Evolutionary conservation across 2,113 vertebrate species (phyloP), one percentile per base, ranked within the genome.

Genomic region (Cariama cristata): DNA sequence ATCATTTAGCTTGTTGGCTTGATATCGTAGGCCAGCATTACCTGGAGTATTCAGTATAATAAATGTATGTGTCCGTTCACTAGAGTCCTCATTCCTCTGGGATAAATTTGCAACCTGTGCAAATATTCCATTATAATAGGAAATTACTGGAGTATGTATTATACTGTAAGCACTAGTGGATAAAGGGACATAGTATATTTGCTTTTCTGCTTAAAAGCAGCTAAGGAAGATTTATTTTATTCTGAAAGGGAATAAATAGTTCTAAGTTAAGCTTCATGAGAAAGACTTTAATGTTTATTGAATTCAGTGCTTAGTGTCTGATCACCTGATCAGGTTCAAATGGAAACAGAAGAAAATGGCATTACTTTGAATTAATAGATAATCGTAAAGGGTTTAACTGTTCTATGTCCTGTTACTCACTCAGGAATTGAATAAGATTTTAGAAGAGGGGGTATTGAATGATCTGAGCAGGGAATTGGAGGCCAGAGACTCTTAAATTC

Each of bases 321-420:
- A 74, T 92, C 75, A 88, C 66, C 88, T 89, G 93, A 89, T 90
- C 11, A 5, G 4, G 22, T 87, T 97, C 79, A 87, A 95, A 93
- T 82, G 49, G 85, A 95, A 97, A 94, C 68, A 95, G 90, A 86
- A 82, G 58, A 68, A 97, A 95, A 71, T 58, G 52, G 17, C 55
- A 82, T 92, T 93, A 72, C 52, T 96, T 91, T 77, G 89, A 95
- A 63, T 95, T 87, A 95, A 94, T 76, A 88, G 64, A n/a, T 86
- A 68, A 82, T 96, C 88, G 86, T 90, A 96, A 91, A 83, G 56
- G 69, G 50, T 93, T 97, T 97, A 86, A 74, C 79, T 92, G 86
- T 94, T 85, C 75, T 91, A 3, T 86, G 56, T 53, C 47, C 50
- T 71, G n/a, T 75, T 90, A 59, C 40, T 79, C 62, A 30, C 28